Conservation (phyloP, 2,113 vertebrate species). For the Peromyscus californicus region DNA sequence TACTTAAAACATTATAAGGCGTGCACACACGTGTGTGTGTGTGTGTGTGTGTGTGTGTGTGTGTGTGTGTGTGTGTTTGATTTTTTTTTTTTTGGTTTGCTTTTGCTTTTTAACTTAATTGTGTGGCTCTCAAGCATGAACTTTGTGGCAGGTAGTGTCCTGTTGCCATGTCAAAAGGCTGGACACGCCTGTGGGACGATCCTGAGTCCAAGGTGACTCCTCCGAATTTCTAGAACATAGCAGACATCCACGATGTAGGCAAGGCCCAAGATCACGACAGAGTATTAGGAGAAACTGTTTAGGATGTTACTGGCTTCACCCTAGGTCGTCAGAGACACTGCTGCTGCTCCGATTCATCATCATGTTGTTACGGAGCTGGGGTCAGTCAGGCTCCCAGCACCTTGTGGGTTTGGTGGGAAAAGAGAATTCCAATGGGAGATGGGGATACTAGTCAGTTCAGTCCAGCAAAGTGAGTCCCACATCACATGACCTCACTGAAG, state of each 20-base stretch:
- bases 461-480: neutral
- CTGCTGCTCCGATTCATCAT: neutral
- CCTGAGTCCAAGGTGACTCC: neutral
- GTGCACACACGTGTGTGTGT: no score
- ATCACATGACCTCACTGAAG: neutral
- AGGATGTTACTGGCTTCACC: conserved; percentile 59
- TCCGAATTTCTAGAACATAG: neutral
- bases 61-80: neutral
- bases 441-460: neutral
- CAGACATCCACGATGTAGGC: neutral
- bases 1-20: neutral
- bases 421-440: neutral
- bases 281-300: conserved; percentile 35
- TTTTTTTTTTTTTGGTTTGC: neutral
- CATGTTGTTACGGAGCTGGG: conserved; percentile 39
- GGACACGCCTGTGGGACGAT: neutral
- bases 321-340: neutral
- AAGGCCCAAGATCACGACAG: neutral
- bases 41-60: neutral
- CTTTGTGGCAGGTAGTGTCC: neutral
- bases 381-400: neutral
- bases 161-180: neutral
- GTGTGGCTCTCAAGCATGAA: neutral
- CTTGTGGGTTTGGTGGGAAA: neutral
- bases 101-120: neutral